phyloP scores from a whole-genome alignment of 1,140 invertebrate genomes.

The Caenorhabditis tropicalis region DNA sequence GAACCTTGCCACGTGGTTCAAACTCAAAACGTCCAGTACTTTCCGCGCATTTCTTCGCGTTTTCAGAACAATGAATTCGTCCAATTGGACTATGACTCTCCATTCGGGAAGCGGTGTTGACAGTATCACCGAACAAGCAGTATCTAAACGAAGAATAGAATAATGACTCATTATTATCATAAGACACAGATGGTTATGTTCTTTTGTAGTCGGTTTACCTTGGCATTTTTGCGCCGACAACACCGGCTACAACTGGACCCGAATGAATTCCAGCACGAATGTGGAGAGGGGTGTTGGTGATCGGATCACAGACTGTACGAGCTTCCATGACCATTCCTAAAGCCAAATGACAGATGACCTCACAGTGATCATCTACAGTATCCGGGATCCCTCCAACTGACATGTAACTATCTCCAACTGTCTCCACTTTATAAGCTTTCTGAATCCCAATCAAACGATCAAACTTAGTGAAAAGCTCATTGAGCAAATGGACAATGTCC shows the following conservation, averaged over 20 bases:
- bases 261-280: constrained; percentile 69
- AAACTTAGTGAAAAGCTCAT: constrained; percentile 94
- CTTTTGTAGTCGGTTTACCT: constrained; percentile 62
- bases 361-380: constrained; percentile 86
- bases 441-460: constrained; percentile 76
- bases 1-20: constrained; percentile 66
- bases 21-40: constrained; percentile 69
- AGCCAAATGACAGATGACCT: constrained; percentile 88
- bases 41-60: constrained; percentile 62
- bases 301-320: constrained; percentile 67
- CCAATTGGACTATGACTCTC: constrained; percentile 68
- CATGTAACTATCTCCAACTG: constrained; percentile 99
- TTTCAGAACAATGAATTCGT: constrained; percentile 69
- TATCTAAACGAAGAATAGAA: constrained; percentile 74
- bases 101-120: constrained; percentile 73
- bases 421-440: constrained; percentile 84
- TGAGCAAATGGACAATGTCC: constrained; percentile 87
- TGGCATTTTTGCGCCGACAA: constrained; percentile 75
- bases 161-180: neutral
- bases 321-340: constrained; percentile 77
- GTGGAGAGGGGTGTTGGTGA: constrained; percentile 61
- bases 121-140: constrained; percentile 82
- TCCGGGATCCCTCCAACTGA: constrained; percentile 95
- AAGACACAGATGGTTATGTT: neutral
- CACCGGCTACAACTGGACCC: constrained; percentile 73